Conservation (phyloP, 2,113 vertebrate species). For the Lepus americanus region DNA sequence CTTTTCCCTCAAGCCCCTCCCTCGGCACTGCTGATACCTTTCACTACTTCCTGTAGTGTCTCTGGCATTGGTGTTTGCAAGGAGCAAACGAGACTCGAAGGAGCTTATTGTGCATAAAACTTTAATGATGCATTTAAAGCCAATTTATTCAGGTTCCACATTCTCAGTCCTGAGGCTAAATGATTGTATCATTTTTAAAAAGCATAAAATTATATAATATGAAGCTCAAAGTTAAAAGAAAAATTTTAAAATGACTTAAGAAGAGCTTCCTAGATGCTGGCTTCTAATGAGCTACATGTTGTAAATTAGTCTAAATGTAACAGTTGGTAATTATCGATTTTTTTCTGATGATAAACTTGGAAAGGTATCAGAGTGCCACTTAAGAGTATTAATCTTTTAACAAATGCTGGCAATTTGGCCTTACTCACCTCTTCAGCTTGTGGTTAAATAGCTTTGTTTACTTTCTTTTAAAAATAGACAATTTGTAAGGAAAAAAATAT, state of each 20-base stretch:
- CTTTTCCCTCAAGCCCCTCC: slow-evolving; percentile 5
- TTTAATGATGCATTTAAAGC: slow-evolving; percentile 65
- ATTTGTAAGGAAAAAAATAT: slow-evolving; percentile 83
- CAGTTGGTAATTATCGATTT: slow-evolving; percentile 81
- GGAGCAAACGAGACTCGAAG: slow-evolving; percentile 66
- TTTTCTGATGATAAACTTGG: slow-evolving; percentile 83
- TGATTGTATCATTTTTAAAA: slow-evolving; percentile 57
- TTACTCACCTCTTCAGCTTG: slow-evolving; percentile 71
- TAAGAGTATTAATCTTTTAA: slow-evolving; percentile 81
- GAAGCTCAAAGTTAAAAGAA: slow-evolving; percentile 79
- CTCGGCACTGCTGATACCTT: slow-evolving; percentile 36
- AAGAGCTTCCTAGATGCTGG: slow-evolving; percentile 72
- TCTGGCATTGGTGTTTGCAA: slow-evolving; percentile 65
- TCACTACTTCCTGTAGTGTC: background rate
- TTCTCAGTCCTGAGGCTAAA: slow-evolving; percentile 73
- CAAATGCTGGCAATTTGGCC: slow-evolving; percentile 82
- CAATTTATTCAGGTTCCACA: slow-evolving; percentile 71
- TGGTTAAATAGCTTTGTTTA: slow-evolving; percentile 79
- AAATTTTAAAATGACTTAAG: slow-evolving; percentile 70
- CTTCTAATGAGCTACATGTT: slow-evolving; percentile 78
- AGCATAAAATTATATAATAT: slow-evolving; percentile 60
- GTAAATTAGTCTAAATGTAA: slow-evolving; percentile 79
- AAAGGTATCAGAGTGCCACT: slow-evolving; percentile 85
- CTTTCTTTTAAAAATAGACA: slow-evolving; percentile 81
- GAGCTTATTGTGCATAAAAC: slow-evolving; percentile 66